Conservation (phyloP, 2,888 invertebrate species). For the Protonemura montana region DNA sequence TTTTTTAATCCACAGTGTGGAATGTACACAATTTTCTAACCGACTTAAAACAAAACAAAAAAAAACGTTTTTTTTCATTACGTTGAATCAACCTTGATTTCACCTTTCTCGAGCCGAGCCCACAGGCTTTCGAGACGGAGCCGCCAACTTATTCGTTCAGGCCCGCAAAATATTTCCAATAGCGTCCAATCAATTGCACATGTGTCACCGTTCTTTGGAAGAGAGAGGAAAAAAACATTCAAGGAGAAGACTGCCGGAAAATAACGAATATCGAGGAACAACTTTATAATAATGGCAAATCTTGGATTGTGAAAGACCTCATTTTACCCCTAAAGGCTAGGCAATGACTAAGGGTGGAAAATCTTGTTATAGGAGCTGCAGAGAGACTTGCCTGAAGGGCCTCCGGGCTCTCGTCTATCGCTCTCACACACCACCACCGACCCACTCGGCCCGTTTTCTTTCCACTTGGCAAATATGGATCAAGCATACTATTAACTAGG, state of each 20-base stretch:
- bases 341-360: not conserved
- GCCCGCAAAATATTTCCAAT: not conserved
- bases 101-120: not conserved
- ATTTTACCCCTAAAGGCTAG: not conserved
- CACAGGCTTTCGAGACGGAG: not conserved
- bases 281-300: conserved; percentile 12
- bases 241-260: not conserved
- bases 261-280: conserved; percentile 12
- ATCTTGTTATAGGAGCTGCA: not conserved
- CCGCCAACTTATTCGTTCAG: not conserved
- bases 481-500: not conserved
- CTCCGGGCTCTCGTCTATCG: not conserved
- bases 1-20: too few species aligned
- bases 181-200: conserved; percentile 2
- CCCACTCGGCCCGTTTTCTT: not conserved
- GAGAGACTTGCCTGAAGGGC: not conserved
- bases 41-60: too few species aligned
- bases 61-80: not conserved
- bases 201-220: not conserved
- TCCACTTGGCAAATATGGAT: not conserved
- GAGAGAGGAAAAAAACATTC: not conserved
- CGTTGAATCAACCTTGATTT: not conserved
- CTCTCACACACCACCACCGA: not conserved
- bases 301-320: conserved; percentile 1
- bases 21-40: too few species aligned